phyloP scores from a whole-genome alignment of 2,113 vertebrate genomes.

The Vicugna pacos region DNA sequence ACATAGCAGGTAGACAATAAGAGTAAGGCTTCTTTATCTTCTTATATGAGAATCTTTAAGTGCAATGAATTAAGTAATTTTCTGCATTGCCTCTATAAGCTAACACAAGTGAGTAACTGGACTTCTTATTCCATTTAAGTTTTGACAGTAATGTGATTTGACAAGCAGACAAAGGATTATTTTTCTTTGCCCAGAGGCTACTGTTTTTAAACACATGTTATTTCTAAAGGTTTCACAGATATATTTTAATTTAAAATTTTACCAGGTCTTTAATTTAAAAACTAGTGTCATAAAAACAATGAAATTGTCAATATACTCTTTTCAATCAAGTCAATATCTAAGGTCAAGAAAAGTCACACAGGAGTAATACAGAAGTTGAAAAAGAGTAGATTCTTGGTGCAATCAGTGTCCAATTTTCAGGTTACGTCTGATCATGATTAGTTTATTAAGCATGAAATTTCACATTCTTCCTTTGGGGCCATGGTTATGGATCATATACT shows the following conservation, averaged over 20 bases:
- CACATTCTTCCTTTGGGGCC: not conserved
- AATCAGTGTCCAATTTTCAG: not conserved
- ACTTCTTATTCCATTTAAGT: slow-evolving; percentile 20
- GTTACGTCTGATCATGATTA: not conserved
- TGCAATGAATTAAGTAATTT: not conserved
- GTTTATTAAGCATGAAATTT: slow-evolving; percentile 2
- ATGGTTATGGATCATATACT: not conserved
- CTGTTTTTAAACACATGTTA: slow-evolving; percentile 59
- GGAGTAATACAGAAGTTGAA: not conserved
- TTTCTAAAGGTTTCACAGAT: not conserved
- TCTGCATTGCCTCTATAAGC: not conserved
- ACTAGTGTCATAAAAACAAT: not conserved
- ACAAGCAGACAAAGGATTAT: slow-evolving; percentile 9
- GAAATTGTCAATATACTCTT: not conserved
- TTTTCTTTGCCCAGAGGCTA: slow-evolving; percentile 49
- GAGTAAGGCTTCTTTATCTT: not conserved
- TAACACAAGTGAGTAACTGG: not conserved
- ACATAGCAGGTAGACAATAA: not conserved
- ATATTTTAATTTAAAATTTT: slow-evolving; percentile 61
- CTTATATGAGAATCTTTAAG: slow-evolving; percentile 3
- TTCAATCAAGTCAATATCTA: slow-evolving; percentile 8
- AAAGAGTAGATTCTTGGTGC: not conserved
- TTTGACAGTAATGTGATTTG: slow-evolving; percentile 55
- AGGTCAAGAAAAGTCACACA: slow-evolving; percentile 12
- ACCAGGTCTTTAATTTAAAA: slow-evolving; percentile 41